Conservation (phyloP, 2,888 invertebrate species). For the Andrena dorsata region DNA sequence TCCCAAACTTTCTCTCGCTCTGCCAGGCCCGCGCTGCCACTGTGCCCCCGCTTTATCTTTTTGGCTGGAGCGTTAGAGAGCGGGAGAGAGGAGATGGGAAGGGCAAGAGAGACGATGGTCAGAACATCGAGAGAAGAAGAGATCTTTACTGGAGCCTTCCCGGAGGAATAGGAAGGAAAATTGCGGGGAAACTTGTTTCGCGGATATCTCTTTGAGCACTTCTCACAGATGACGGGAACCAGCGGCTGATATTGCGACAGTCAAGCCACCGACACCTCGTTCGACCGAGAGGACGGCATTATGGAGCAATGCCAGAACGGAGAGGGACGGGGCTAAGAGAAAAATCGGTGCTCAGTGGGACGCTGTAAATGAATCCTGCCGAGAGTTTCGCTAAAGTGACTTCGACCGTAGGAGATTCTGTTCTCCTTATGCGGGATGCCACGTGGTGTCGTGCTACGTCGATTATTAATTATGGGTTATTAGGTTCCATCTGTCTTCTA, state of each 20-base stretch:
- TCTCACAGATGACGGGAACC: conserved; percentile 80
- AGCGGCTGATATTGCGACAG: conserved; percentile 77
- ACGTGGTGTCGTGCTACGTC: neutral
- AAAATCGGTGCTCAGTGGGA: conserved; percentile 47
- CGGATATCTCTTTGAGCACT: conserved; percentile 82
- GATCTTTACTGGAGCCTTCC: conserved; percentile 55
- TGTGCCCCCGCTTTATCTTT: conserved; percentile 23
- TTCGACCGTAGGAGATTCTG: neutral
- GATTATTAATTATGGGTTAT: neutral
- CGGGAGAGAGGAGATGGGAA: conserved; percentile 3
- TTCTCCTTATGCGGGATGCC: neutral
- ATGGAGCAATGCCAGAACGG: conserved; percentile 14
- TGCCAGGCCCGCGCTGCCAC: neutral
- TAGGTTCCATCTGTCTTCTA: too few species aligned
- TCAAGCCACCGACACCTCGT: conserved; percentile 63
- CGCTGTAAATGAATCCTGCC: conserved; percentile 42
- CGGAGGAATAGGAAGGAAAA: conserved; percentile 76
- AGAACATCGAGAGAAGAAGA: conserved; percentile 36
- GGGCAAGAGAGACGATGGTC: conserved; percentile 3
- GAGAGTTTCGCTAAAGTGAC: conserved; percentile 14
- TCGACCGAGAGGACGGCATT: conserved; percentile 48
- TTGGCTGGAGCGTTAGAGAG: conserved; percentile 18
- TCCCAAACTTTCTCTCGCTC: conserved; percentile 45
- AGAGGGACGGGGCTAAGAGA: conserved; percentile 21
- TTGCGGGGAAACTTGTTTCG: conserved; percentile 82